Evolutionary conservation across 2,888 invertebrate species (phyloP).

Genomic region (Pterostichus niger): DNA sequence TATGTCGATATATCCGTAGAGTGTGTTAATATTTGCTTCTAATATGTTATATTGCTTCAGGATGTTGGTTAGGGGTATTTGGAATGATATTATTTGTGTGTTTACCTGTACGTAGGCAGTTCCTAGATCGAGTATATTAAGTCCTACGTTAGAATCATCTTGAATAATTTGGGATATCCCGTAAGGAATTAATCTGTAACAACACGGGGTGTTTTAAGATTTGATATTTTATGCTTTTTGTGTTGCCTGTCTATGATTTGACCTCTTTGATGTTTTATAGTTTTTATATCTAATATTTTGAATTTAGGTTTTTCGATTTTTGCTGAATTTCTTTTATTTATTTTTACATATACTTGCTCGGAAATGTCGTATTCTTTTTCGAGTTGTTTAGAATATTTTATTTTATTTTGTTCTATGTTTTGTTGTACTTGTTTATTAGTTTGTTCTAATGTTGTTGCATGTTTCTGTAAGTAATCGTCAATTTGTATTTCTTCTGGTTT

Average conservation of each 20-base stretch:
- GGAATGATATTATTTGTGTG: no score
- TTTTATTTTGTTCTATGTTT: conserved; percentile 16
- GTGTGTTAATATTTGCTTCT: no score
- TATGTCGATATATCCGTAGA: no score
- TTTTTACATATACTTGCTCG: conserved; percentile 6
- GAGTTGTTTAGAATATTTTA: conserved; percentile 10
- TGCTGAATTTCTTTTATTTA: conserved; percentile 46
- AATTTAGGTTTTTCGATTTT: conserved; percentile 48
- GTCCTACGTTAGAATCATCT: no score
- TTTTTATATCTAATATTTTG: conserved; percentile 12
- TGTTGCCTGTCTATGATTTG: background rate
- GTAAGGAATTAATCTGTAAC: no score
- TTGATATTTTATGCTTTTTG: background rate
- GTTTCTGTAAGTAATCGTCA: conserved; percentile 16
- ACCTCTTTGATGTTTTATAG: conserved; percentile 5
- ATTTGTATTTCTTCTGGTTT: background rate
- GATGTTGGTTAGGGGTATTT: no score
- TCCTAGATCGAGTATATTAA: no score
- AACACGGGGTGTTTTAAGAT: no score
- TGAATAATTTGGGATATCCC: no score
- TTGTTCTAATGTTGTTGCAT: conserved; percentile 2
- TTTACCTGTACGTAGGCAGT: no score
- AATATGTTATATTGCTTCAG: no score
- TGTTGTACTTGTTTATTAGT: conserved; percentile 13
- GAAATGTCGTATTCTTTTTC: conserved; percentile 10